Base-by-base conservation (phyloP, 1,140 invertebrate genomes). In the Liolophura sinensis region DNA sequence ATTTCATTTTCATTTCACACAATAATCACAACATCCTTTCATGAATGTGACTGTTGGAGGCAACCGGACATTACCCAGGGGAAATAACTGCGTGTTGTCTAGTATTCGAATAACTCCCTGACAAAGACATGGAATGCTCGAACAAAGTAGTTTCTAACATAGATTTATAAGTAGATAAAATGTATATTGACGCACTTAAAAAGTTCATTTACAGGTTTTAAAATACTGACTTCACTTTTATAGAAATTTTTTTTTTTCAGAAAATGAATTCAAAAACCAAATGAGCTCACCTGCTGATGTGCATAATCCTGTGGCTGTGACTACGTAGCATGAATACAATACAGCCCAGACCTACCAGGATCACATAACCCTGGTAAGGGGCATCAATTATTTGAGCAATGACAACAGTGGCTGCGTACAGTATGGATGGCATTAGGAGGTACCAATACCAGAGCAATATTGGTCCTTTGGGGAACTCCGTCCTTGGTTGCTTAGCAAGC, bases 261-360 rank as follows among this genome's bases (percentile, higher is more conserved):
- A 54, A 3, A 24, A 58, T 24, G 16, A 58, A 4, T 5, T 58
- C 3, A 58, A 22, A 31, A 58, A 24, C 18, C 9, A 49, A 48
- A 54, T 20, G 57, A 64, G 56, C 46, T 50, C 55, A 78, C 77
- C 77, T 77, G 55, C 70, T 76, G 7, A 82, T 56, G 71, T 82
- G 74, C 0, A 69, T 25, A 24, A 82, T 62, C 63, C 80, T 77
- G 27, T 81, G 78, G 6, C 18, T 46, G 16, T 71, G 54, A 60
- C 60, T 69, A 5, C 51, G 60, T 14, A 68, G 15, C 1, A 24
- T 20, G 27, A 60, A 65, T 7, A 72, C 14, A 18, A 78, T 40
- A n/a, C 54, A 57, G 47, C 51, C 51, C 12, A 74, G 16, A 48
- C 69, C 70, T 11, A 66, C 49, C 15, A 72, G 18, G 24, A 75